Conservation (phyloP, 2,113 vertebrate species). For the Ondatra zibethicus region DNA sequence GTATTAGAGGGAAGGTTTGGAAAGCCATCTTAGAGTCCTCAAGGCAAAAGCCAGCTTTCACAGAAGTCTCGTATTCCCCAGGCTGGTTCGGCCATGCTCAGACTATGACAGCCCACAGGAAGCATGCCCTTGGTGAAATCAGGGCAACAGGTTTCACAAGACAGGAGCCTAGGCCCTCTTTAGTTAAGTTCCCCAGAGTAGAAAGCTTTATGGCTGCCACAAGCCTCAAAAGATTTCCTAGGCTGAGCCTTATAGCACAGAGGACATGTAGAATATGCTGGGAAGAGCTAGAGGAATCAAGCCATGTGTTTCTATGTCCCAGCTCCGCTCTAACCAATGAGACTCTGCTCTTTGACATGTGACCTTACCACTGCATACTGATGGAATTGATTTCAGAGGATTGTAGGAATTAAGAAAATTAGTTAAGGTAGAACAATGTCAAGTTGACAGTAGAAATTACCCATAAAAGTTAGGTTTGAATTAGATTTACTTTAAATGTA, state of each 20-base stretch:
- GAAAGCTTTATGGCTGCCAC: neutral
- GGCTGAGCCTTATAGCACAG: neutral
- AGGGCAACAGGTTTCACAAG: neutral
- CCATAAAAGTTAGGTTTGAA: neutral
- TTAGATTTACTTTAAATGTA: neutral
- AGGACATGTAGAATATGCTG: neutral
- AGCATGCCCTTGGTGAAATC: neutral
- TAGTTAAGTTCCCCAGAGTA: neutral
- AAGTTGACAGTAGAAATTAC: neutral
- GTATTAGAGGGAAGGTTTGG: neutral
- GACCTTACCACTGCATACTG: neutral
- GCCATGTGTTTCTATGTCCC: neutral
- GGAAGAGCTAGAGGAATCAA: neutral
- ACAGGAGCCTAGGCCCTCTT: neutral
- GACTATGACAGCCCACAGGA: accelerated
- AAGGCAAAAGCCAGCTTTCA: neutral
- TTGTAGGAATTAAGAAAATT: neutral
- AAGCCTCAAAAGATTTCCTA: neutral
- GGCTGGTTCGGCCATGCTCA: neutral
- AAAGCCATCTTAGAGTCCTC: neutral
- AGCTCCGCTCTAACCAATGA: neutral
- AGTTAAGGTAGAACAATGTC: neutral
- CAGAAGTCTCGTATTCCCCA: neutral
- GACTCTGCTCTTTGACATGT: neutral
- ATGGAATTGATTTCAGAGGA: neutral